Evolutionary conservation across 2,113 vertebrate species (phyloP).

Genomic region (rat (Rattus norvegicus)): GRCr8 NC_086021.1:160723501-160724000

Average conservation of each 20-base stretch:
- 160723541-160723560: not conserved
- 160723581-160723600: not conserved
- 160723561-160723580: not conserved
- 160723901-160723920: not conserved
- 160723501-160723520: not conserved
- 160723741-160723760: not conserved
- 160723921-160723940: not conserved
- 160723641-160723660: not conserved
- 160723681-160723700: not conserved
- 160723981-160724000: not conserved
- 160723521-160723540: not conserved
- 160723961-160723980: too few species aligned
- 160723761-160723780: not conserved
- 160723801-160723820: not conserved
- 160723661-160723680: not conserved
- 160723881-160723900: not conserved
- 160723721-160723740: not conserved
- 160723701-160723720: not conserved
- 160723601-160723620: not conserved
- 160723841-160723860: not conserved
- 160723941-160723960: not conserved
- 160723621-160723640: not conserved
- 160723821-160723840: not conserved
- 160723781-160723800: not conserved
- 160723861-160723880: not conserved